A percentile compares a stretch with the other conserved stretches of the same genome.
Evolutionary conservation across 2,797 vertebrate genomes (phyloP).

Genomic region (Lacerta viridis): DNA sequence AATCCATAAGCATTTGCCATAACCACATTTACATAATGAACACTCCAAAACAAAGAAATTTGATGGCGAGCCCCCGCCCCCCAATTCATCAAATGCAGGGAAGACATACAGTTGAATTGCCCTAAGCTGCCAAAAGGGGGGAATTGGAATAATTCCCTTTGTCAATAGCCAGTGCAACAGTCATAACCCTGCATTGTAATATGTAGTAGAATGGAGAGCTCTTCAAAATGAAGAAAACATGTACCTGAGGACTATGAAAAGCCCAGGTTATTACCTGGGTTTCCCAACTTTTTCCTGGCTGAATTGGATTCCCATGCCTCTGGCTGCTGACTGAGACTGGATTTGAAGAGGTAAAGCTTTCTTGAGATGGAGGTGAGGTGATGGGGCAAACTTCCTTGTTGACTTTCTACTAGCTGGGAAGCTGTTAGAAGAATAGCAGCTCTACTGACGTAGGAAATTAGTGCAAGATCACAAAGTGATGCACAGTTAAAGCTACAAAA

Average conservation of each 20-base stretch:
- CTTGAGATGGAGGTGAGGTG: background rate
- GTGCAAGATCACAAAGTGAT: background rate
- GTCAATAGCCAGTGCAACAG: background rate
- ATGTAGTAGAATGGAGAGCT: background rate
- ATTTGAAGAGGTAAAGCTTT: background rate
- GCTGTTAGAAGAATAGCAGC: background rate
- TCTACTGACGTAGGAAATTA: background rate
- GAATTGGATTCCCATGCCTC: background rate
- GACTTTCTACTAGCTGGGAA: background rate
- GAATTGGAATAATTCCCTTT: background rate
- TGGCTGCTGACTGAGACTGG: background rate
- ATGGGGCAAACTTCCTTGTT: background rate
- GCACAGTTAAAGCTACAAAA: background rate
- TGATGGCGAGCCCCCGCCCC: background rate
- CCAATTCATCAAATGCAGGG: background rate
- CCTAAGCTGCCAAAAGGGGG: constrained; percentile 12
- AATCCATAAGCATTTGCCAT: background rate
- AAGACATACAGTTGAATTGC: background rate
- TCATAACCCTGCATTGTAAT: background rate
- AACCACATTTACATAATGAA: constrained; percentile 11
- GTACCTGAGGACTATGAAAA: background rate
- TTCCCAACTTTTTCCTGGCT: background rate
- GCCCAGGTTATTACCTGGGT: background rate
- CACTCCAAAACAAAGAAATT: background rate
- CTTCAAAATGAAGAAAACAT: background rate